Evolutionary conservation across 2,888 invertebrate genomes (phyloP).

Genomic region (Dolichopus griseipennis): DNA sequence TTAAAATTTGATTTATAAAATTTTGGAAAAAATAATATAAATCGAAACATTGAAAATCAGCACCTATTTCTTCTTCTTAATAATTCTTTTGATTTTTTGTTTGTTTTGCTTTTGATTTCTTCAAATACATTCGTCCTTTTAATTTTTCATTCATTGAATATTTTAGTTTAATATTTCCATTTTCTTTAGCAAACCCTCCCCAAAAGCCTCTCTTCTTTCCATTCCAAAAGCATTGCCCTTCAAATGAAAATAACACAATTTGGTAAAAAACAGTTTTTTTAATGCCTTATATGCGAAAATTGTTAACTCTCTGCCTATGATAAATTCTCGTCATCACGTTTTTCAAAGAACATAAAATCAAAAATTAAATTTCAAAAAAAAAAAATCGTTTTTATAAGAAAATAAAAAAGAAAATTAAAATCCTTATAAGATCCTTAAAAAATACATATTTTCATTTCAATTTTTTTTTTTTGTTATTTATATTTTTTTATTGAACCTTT

Average conservation of each 20-base stretch:
- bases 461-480: no score
- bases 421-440: background rate
- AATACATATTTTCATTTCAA: background rate
- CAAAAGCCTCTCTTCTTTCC: no score
- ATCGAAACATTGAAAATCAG: no score
- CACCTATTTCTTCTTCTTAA: background rate
- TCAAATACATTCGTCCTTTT: background rate
- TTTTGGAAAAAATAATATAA: no score
- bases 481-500: slow-evolving; percentile 7
- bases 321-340: background rate
- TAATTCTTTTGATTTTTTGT: background rate
- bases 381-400: no score
- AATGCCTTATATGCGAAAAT: background rate
- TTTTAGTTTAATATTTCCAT: background rate
- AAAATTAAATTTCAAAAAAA: no score
- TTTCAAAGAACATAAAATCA: background rate
- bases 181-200: no score
- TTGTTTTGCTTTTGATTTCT: background rate
- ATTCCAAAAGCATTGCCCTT: no score
- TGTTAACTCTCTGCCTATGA: background rate
- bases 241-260: no score
- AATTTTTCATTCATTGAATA: background rate
- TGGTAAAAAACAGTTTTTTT: no score
- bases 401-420: background rate
- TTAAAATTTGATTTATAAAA: background rate